Base-by-base conservation (phyloP, 92 coral and sea anemone genomes). In the Siderastrea siderea region DNA sequence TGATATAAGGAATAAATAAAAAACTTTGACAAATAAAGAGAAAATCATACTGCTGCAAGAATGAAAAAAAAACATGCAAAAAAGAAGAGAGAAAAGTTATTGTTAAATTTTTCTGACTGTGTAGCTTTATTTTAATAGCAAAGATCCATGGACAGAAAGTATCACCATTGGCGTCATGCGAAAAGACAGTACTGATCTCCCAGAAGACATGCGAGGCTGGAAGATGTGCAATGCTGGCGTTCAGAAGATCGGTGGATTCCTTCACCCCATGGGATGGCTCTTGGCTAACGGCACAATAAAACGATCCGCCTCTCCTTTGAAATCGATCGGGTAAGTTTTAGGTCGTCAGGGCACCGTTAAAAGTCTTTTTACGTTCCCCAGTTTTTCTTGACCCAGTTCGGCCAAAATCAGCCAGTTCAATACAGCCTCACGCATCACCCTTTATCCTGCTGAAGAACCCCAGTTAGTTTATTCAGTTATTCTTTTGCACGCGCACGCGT, bases 191-290 rank as follows among this genome's bases (percentile, higher is more conserved):
- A 73, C 52, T 13, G 78, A 82, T 47, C 69, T 81, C 50, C 14
- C 89, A 47, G 59, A 53, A 54, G 77, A 67, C 58, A 76, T 87
- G 91, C 53, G 73, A 2, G 85, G 73, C n/a, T 70, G 61, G 61
- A 83, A 83, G 66, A 82, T 87, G 85, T 91, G 94, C 50, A 69
- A 62, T 87, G 84, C 80, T 8, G 71, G 89, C 51, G 85, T 82
- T 61, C 71, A 87, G 47, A 82, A 74, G 15, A 49, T 87, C 71
- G 77, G 78, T 49, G 90, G 91, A 49, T 91, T 81, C 86, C 67
- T 87, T 49, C 94, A 91, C 43, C 91, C 94, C 5, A 81, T 87
- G 71, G 94, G 94, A 19, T 87, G 89, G 86, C 59, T 91, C 54
- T 4, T 87, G 89, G 78, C 94, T 43, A 91, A 91, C 49, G 94